Evolutionary conservation across 2,888 invertebrate species (phyloP).

Genomic region (Cremastinae sp.): DNA sequence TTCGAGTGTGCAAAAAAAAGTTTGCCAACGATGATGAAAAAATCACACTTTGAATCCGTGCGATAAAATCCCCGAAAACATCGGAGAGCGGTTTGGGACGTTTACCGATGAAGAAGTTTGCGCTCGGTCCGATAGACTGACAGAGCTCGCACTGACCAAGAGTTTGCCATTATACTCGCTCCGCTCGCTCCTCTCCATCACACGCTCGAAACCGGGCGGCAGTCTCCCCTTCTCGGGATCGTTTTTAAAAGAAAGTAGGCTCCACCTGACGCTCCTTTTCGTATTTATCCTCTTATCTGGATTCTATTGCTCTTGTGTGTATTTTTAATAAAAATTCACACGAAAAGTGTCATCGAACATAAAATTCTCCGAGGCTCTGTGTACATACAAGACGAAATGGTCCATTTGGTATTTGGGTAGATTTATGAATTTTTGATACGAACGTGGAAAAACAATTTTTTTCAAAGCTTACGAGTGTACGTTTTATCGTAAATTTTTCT

Average conservation of each 20-base stretch:
- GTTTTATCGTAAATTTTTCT: too few relatives aligned
- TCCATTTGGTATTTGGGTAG: too few relatives aligned
- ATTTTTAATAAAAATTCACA: not conserved
- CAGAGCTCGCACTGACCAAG: slow-evolving; percentile 54
- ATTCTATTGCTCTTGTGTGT: slow-evolving; percentile 48
- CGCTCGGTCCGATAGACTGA: slow-evolving; percentile 53
- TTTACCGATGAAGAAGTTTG: slow-evolving; percentile 42
- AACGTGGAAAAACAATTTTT: too few relatives aligned
- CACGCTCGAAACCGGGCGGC: slow-evolving; percentile 50
- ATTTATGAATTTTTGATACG: too few relatives aligned
- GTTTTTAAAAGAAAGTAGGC: slow-evolving; percentile 61
- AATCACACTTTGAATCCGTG: slow-evolving; percentile 11
- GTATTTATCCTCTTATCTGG: slow-evolving; percentile 48
- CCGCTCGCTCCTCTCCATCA: slow-evolving; percentile 48
- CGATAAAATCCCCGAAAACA: slow-evolving; percentile 1
- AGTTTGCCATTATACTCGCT: slow-evolving; percentile 38
- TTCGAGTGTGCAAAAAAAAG: not conserved
- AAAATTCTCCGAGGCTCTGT: slow-evolving; percentile 9
- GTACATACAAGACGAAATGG: too few relatives aligned
- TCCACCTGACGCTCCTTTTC: slow-evolving; percentile 62
- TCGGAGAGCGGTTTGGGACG: slow-evolving; percentile 17
- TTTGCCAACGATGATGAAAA: not conserved
- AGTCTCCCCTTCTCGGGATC: slow-evolving; percentile 48
- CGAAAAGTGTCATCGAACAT: slow-evolving; percentile 31
- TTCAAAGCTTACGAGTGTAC: too few relatives aligned